Conservation (phyloP, 2,888 invertebrate species). For the Trachelus tabidus region DNA sequence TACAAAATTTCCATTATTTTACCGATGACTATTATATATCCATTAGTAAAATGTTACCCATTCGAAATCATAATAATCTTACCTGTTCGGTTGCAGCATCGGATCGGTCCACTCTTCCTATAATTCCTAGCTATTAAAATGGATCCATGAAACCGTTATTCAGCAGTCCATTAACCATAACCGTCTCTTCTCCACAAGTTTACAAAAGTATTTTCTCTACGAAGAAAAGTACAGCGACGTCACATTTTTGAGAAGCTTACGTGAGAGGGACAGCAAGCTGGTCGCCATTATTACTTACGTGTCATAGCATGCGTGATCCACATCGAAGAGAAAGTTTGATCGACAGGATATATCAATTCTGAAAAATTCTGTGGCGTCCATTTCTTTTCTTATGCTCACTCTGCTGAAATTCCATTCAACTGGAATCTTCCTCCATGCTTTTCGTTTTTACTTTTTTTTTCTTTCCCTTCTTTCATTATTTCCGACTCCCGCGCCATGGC, state of each 20-base stretch:
- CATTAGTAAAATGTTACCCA: slow-evolving; percentile 45
- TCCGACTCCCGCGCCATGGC: background rate
- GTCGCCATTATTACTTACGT: background rate
- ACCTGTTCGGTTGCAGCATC: slow-evolving; percentile 27
- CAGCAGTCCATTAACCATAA: slow-evolving; percentile 25
- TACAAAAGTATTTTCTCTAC: background rate
- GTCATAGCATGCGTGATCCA: background rate
- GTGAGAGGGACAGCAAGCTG: background rate
- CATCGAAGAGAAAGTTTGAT: background rate
- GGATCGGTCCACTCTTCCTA: slow-evolving; percentile 46
- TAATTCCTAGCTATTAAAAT: slow-evolving; percentile 51
- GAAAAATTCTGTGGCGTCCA: background rate
- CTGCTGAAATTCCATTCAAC: background rate
- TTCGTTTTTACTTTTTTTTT: background rate
- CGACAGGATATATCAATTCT: background rate
- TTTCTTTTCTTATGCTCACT: background rate
- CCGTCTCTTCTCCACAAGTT: background rate
- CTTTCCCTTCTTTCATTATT: background rate
- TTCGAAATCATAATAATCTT: slow-evolving; percentile 51
- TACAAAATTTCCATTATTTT: background rate
- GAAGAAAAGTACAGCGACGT: background rate
- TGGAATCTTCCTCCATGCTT: background rate
- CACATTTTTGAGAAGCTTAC: background rate
- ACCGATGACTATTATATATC: slow-evolving; percentile 52
- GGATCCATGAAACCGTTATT: slow-evolving; percentile 40